phyloP scores from a whole-genome alignment of 2,888 invertebrate genomes.

The Seira sanloemensis region DNA sequence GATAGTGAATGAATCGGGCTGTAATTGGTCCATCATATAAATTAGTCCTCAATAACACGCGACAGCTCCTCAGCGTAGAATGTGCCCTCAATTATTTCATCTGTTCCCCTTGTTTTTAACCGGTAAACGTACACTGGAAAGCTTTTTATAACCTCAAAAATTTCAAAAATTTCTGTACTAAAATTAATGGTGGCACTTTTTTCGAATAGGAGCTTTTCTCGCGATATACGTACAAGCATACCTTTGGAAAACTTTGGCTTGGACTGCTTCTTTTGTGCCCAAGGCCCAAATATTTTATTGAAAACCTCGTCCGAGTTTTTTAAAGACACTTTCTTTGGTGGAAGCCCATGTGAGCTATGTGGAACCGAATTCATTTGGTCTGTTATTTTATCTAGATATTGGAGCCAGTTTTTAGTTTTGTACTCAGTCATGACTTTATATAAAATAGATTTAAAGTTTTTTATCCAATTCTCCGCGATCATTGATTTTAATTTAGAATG shows the following conservation, averaged over 20 bases:
- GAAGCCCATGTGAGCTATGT: background rate
- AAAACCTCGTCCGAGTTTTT: background rate
- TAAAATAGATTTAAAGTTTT: background rate
- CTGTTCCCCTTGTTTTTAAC: background rate
- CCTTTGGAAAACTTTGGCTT: background rate
- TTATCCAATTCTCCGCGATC: background rate
- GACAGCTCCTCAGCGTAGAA: background rate
- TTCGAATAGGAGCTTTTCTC: background rate
- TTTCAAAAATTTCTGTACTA: background rate
- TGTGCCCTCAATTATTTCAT: background rate
- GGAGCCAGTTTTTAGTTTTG: background rate
- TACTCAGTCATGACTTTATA: background rate
- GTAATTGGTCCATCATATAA: too few species aligned
- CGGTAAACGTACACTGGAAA: background rate
- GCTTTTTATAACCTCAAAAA: background rate
- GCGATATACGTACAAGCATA: background rate
- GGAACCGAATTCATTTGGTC: background rate
- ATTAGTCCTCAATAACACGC: background rate
- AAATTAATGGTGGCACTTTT: background rate
- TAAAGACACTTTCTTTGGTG: background rate
- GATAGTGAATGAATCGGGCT: background rate
- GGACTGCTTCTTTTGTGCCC: background rate
- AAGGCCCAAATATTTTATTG: background rate
- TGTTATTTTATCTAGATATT: background rate
- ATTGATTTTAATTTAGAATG: background rate